phyloP scores from a whole-genome alignment of 2,888 invertebrate genomes.

The Pogonocherus hispidulus region DNA sequence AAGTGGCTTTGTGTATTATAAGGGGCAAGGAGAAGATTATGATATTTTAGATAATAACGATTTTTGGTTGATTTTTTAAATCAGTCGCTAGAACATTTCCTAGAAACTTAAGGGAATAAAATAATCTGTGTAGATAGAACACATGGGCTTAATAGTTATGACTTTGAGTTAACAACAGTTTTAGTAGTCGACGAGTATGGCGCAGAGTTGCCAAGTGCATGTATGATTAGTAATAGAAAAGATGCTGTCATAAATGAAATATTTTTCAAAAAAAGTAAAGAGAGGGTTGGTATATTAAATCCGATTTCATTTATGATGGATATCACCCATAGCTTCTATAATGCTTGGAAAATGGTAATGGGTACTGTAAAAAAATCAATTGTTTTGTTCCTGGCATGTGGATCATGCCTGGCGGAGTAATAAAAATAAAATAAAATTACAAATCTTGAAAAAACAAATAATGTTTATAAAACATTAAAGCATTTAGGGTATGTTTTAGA shows the following conservation, averaged over 20 bases:
- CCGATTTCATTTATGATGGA: slow-evolving; percentile 24
- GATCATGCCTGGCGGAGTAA: slow-evolving; percentile 9
- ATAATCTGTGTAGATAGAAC: slow-evolving; percentile 27
- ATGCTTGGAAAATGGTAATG: slow-evolving; percentile 24
- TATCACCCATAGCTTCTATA: slow-evolving; percentile 3
- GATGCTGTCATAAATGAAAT: slow-evolving; percentile 14
- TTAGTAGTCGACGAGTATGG: slow-evolving; percentile 26
- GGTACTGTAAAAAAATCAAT: neutral
- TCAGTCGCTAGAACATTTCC: slow-evolving; percentile 15
- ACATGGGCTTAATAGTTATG: slow-evolving; percentile 24
- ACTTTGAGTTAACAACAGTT: slow-evolving; percentile 24
- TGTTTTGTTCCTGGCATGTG: slow-evolving; percentile 20
- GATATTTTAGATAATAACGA: slow-evolving; percentile 14
- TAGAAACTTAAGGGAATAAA: slow-evolving; percentile 9
- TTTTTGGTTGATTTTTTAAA: slow-evolving; percentile 13
- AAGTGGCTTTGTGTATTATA: slow-evolving; percentile 21
- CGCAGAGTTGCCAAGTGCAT: slow-evolving; percentile 13
- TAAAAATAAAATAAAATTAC: slow-evolving; percentile 8
- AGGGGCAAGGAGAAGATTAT: slow-evolving; percentile 20
- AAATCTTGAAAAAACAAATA: neutral
- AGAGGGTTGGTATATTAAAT: slow-evolving; percentile 14
- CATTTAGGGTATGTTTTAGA: neutral
- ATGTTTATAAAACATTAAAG: slow-evolving; percentile 2
- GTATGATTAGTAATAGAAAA: slow-evolving; percentile 15
- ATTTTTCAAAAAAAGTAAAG: slow-evolving; percentile 14